Evolutionary conservation across 2,797 vertebrate genomes (phyloP).

Genomic region (Sebastes oblongus): DNA sequence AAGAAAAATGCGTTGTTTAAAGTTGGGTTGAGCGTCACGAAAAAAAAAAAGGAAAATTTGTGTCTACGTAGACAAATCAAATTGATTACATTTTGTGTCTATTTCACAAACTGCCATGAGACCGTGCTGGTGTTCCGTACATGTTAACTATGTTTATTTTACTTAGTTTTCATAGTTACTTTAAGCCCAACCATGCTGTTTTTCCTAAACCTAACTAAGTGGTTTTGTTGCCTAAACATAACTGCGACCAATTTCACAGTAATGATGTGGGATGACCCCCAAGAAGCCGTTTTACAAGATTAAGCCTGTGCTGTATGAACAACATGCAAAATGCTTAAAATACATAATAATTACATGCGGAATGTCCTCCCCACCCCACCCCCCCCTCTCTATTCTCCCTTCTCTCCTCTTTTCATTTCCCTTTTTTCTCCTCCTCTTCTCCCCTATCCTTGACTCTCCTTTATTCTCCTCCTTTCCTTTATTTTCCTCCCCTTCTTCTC

Average conservation of each 20-base stretch:
- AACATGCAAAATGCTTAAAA: neutral
- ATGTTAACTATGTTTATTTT: too few relatives aligned
- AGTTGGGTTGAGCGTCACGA: too few relatives aligned
- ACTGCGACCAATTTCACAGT: too few relatives aligned
- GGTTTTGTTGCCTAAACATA: too few relatives aligned
- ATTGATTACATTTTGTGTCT: fast-evolving
- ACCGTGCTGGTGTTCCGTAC: too few relatives aligned
- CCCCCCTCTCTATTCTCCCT: too few relatives aligned
- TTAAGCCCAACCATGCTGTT: too few relatives aligned
- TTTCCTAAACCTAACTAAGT: too few relatives aligned
- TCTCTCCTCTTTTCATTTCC: neutral
- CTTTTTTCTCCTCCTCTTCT: neutral
- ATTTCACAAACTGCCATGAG: too few relatives aligned
- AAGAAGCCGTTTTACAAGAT: fast-evolving
- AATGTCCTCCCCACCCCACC: neutral
- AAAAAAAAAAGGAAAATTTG: too few relatives aligned
- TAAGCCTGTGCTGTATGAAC: neutral
- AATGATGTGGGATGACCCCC: fast-evolving
- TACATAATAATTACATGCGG: fast-evolving
- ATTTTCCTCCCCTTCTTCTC: neutral
- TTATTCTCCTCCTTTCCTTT: neutral
- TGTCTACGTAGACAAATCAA: too few relatives aligned
- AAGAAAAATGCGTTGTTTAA: too few relatives aligned
- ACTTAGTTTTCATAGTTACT: fast-evolving
- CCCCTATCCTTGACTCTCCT: neutral